Percentiles rank a stretch among this genome's conserved stretches.
Conservation (phyloP, 2,888 invertebrate species). For the Schizotus pectinicornis region DNA sequence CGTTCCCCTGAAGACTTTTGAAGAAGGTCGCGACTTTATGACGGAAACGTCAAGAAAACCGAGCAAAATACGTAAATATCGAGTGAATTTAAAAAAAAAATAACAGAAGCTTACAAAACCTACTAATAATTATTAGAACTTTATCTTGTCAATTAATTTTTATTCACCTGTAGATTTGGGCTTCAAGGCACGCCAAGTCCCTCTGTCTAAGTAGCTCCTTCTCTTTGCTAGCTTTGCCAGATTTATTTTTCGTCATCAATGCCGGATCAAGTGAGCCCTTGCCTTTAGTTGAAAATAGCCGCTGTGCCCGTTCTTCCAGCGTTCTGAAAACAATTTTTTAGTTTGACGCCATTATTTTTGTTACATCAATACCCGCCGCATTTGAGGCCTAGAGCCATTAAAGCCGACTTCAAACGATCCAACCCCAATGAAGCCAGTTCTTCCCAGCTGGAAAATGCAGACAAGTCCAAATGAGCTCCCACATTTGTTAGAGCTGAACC, state of each 20-base stretch:
- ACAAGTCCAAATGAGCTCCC: slow-evolving; percentile 97
- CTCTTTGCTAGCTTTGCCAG: slow-evolving; percentile 69
- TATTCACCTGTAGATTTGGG: slow-evolving; percentile 80
- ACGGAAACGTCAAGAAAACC: no score
- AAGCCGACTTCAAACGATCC: slow-evolving; percentile 95
- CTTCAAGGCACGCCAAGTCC: slow-evolving; percentile 87
- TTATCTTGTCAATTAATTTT: no score
- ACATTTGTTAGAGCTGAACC: slow-evolving; percentile 92
- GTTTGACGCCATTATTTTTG: neutral
- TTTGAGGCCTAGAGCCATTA: slow-evolving; percentile 95
- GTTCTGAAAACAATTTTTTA: slow-evolving; percentile 63
- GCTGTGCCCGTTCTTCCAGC: slow-evolving; percentile 94
- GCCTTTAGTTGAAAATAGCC: slow-evolving; percentile 95
- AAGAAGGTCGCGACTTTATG: neutral
- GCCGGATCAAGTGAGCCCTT: slow-evolving; percentile 91
- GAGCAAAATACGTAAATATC: no score
- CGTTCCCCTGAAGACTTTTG: neutral
- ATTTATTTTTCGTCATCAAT: slow-evolving; percentile 88
- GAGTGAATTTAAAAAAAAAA: no score
- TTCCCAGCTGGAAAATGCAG: slow-evolving; percentile 96
- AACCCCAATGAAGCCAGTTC: slow-evolving; percentile 96
- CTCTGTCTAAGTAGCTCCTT: slow-evolving; percentile 76
- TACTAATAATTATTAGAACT: no score
- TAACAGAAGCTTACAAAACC: no score
- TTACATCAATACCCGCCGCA: slow-evolving; percentile 80